Base-by-base conservation (phyloP, 2,888 invertebrate species). In the Drosophila birchii region DNA sequence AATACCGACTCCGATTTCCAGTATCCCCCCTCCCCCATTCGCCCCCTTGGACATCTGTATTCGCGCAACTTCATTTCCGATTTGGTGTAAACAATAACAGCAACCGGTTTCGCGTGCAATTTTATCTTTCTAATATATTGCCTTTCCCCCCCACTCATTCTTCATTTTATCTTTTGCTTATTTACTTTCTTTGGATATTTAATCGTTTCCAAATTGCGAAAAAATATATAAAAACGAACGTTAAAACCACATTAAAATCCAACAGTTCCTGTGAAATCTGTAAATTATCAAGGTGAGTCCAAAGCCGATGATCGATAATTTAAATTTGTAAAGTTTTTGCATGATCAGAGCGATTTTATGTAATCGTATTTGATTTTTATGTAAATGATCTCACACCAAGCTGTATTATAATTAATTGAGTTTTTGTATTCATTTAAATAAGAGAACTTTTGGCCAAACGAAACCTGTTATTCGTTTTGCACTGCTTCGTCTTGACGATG, bases 41-140 rank as follows among this genome's bases (percentile, higher is more conserved):
- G 23, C 29, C 68, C 49, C 41, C 3, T n/a, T n/a, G 20, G 41
- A 57, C 60, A 60, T 58, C 39, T 41, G 32, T 57, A 34, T 41
- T 43, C 58, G 60, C 58, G 60, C 60, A 57, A 23, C 23, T 49
- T 56, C 69, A 66, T 64, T 56, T 59, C 61, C 67, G 68, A 67
- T 64, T 74, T 39, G 59, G 69, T 56, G 71, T 73, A 73, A 72
- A 45, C 68, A 81, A 86, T 61, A 84, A 81, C 57, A 75, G 73
- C 69, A 85, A 82, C 81, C 81, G 81, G 81, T 82, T 82, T 64
- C 60, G 61, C 62, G 62, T 60, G 74, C 71, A 75, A 75, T 69
- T 64, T 67, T 71, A 68, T 62, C 59, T 64, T 41, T 44, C 55
- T 76, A 54, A 29, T 23, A 29, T 23, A 45, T 54, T 61, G 57